A percentile compares a stretch with the other conserved stretches of the same genome.
These are phyloP conservation scores for Drosophila suboccidentalis DNA, from an alignment of 2,888 invertebrate genomes.

Conservation along the genomic window DNA sequence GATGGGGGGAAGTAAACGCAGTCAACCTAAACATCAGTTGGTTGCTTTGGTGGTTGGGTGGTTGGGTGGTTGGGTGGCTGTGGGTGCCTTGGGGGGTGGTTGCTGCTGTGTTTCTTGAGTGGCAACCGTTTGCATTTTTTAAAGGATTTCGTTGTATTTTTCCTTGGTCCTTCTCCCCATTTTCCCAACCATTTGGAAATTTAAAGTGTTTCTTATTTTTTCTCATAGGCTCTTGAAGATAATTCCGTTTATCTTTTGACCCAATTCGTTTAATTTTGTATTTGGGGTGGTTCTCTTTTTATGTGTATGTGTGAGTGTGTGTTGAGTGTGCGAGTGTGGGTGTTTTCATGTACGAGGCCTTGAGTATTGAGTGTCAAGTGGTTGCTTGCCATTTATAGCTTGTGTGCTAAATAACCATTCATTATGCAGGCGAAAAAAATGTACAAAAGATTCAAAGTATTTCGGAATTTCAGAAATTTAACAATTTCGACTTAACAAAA, in stretches of 20 bases:
- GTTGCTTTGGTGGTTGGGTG: slow-evolving; percentile 11
- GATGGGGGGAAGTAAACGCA: slow-evolving; percentile 16
- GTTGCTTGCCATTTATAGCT: slow-evolving; percentile 32
- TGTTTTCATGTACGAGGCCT: slow-evolving; percentile 14
- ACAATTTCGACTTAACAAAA: background rate
- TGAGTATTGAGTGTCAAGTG: slow-evolving; percentile 60
- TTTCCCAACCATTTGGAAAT: slow-evolving; percentile 19
- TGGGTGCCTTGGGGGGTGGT: background rate
- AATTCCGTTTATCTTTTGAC: slow-evolving; percentile 80
- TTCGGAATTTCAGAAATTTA: slow-evolving; percentile 15
- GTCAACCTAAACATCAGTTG: slow-evolving; percentile 43
- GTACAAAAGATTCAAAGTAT: slow-evolving; percentile 10
- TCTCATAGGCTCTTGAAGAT: slow-evolving; percentile 78
- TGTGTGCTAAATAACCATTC: slow-evolving; percentile 36
- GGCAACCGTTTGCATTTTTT: slow-evolving; percentile 78
- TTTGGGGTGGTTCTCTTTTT: slow-evolving; percentile 36
- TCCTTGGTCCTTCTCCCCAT: slow-evolving; percentile 5
- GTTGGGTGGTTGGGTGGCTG: slow-evolving; percentile 13
- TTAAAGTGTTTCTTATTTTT: slow-evolving; percentile 48
- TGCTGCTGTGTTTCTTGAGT: slow-evolving; percentile 53
- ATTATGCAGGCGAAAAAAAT: slow-evolving; percentile 16
- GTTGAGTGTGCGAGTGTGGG: slow-evolving; percentile 1
- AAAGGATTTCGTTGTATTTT: slow-evolving; percentile 42
- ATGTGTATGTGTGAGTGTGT: background rate
- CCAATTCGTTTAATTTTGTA: slow-evolving; percentile 76